Evolutionary conservation across 2,113 vertebrate genomes (phyloP), one percentile per base, ranked within the genome.

Genomic region (Ceyx cyanopectus): DNA sequence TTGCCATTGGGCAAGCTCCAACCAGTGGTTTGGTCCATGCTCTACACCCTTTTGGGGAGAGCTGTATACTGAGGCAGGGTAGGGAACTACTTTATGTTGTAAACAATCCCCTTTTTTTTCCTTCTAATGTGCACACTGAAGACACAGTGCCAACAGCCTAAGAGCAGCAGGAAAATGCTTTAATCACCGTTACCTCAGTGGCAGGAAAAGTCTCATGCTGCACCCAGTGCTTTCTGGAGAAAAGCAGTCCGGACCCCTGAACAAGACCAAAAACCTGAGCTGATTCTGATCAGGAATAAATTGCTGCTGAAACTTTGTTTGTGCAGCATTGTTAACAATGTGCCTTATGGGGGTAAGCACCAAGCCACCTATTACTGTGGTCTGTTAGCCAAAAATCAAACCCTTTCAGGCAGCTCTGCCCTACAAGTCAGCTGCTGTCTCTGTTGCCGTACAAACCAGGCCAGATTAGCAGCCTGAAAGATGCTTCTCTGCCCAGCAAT

Each of bases 341-440:
- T 6, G 21, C 23, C 16, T 51, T 74, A 12, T 10, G 9, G 18
- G 10, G 4, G 12, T 10, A 27, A 50, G 66, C 41, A 24, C 26
- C 5, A 13, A 57, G 80, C 22, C 37, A 5, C 1, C 0, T 6
- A 3, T 12, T 8, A 3, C 37, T 34, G 43, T 1, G 2, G 12
- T 46, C 27, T 58, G 69, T n/a, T 14, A 65, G 69, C 43, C 68
- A 70, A 37, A 46, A 60, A 40, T 37, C 57, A 63, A 85, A 46
- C 32, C 10, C 60, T 29, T 29, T 17, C 3, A 9, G 14, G 9
- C 61, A 60, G n/a, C 69, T 50, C 30, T 29, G 14, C 19, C 53
- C 32, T n/a, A 13, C 5, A 61, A 56, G 5, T 37, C 58, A 37
- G 6, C 26, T 61, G 63, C 45, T 1, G 0, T 9, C 19, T 9